phyloP scores from a whole-genome alignment of 2,113 vertebrate species.

The Pelecanus crispus region DNA sequence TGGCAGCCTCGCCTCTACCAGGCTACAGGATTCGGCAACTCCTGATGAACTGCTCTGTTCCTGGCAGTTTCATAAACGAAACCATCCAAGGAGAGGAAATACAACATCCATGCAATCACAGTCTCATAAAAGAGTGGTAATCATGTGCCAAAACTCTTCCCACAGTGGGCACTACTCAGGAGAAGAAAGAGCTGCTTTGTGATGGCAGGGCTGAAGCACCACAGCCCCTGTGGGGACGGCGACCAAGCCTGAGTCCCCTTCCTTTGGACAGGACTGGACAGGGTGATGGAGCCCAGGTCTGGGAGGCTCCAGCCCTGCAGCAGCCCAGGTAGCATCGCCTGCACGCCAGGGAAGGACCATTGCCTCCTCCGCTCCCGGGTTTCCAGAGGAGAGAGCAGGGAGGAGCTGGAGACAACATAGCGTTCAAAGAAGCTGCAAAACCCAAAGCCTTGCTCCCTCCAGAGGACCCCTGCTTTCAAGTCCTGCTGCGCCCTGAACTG shows the following conservation, averaged over 20 bases:
- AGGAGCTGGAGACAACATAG: neutral
- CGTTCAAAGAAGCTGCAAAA: neutral
- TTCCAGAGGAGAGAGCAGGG: neutral
- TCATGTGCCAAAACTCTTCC: neutral
- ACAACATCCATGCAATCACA: neutral
- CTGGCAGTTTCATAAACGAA: neutral
- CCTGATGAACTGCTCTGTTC: rapidly evolving
- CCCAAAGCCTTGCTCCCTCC: neutral
- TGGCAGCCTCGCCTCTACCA: neutral
- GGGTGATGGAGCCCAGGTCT: neutral
- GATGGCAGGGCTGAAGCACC: neutral
- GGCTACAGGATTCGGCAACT: neutral
- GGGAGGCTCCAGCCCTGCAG: neutral
- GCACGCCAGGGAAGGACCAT: rapidly evolving
- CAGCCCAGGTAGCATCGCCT: rapidly evolving
- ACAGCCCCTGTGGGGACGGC: neutral
- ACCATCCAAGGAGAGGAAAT: neutral
- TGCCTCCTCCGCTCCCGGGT: neutral
- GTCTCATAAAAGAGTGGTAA: too few relatives aligned
- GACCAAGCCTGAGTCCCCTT: neutral
- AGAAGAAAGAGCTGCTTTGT: neutral
- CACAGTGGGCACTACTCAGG: neutral
- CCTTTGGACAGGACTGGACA: rapidly evolving
- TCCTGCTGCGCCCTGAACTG: neutral
- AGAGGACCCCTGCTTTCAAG: neutral